A percentile compares a stretch with the other conserved stretches of the same genome.
phyloP scores from a whole-genome alignment of 2,888 invertebrate genomes.

The Lasioglossum oenotherae region DNA sequence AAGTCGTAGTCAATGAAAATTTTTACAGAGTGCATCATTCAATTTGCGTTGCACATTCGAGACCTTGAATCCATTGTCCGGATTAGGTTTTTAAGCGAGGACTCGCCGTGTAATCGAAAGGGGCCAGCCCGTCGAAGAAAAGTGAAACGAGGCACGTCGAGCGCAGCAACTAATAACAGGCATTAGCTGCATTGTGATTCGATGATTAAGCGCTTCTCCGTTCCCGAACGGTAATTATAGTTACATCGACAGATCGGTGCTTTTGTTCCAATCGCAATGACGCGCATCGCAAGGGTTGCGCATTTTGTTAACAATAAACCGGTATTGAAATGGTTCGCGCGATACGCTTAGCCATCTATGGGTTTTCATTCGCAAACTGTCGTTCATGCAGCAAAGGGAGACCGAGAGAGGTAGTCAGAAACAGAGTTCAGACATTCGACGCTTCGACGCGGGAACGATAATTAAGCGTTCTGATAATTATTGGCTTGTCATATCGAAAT shows the following conservation, averaged over 20 bases:
- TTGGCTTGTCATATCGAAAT: slow-evolving; percentile 53
- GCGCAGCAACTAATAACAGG: not conserved
- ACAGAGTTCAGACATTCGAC: slow-evolving; percentile 25
- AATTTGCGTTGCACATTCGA: not conserved
- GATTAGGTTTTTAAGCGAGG: not conserved
- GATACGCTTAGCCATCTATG: not conserved
- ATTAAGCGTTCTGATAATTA: slow-evolving; percentile 68
- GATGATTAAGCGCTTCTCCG: not conserved
- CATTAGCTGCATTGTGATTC: not conserved
- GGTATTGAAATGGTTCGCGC: not conserved
- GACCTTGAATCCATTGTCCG: not conserved
- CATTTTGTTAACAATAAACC: slow-evolving; percentile 6
- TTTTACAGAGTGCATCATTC: not conserved
- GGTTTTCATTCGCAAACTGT: slow-evolving; percentile 30
- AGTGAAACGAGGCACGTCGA: not conserved
- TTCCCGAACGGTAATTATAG: slow-evolving; percentile 1
- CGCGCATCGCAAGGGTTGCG: not conserved
- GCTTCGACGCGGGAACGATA: slow-evolving; percentile 49
- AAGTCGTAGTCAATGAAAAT: not conserved
- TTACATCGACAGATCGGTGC: not conserved
- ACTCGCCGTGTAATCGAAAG: not conserved
- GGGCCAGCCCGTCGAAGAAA: not conserved
- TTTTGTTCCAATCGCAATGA: not conserved
- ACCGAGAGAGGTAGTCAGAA: not conserved
- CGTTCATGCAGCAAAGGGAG: not conserved